phyloP scores from a whole-genome alignment of 2,797 vertebrate genomes.

The Chelon auratus region DNA sequence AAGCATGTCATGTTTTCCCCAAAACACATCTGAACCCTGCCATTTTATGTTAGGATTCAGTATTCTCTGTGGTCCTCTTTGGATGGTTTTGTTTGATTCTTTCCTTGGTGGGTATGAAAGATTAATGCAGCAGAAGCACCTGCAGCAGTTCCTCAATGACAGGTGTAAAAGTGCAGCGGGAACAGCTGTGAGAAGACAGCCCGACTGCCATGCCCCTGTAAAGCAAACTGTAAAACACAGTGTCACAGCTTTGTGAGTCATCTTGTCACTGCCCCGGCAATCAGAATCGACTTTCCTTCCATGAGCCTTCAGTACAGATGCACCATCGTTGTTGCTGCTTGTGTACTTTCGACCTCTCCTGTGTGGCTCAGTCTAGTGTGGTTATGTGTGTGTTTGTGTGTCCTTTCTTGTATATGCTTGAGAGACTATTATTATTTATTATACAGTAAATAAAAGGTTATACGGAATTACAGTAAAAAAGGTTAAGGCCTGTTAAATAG shows the following conservation, averaged over 20 bases:
- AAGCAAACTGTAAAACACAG: constrained; percentile 65
- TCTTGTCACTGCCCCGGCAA: constrained; percentile 59
- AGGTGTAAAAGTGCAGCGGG: constrained; percentile 71
- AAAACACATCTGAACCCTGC: constrained; percentile 58
- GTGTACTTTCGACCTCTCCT: constrained; percentile 30
- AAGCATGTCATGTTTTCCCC: constrained; percentile 55
- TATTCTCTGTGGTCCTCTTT: constrained; percentile 73
- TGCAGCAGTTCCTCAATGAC: constrained; percentile 83
- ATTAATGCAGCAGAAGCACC: constrained; percentile 80
- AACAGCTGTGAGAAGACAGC: constrained; percentile 73
- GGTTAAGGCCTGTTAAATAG: constrained; percentile 20
- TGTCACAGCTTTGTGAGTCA: constrained; percentile 65
- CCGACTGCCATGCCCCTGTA: constrained; percentile 58
- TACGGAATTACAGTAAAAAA: constrained; percentile 1
- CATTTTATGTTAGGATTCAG: constrained; percentile 59
- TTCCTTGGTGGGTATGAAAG: constrained; percentile 79
- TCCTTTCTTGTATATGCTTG: not conserved
- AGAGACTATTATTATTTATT: constrained; percentile 10
- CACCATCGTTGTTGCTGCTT: constrained; percentile 1
- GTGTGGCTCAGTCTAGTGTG: not conserved
- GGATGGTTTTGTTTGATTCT: constrained; percentile 76
- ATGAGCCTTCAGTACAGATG: constrained; percentile 31
- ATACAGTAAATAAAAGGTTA: constrained; percentile 21
- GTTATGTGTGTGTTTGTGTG: not conserved
- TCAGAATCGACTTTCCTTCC: constrained; percentile 53